These are phyloP conservation scores for Oryzaephilus surinamensis DNA, from an alignment of 1,140 invertebrate species.

Conservation along the genomic window DNA sequence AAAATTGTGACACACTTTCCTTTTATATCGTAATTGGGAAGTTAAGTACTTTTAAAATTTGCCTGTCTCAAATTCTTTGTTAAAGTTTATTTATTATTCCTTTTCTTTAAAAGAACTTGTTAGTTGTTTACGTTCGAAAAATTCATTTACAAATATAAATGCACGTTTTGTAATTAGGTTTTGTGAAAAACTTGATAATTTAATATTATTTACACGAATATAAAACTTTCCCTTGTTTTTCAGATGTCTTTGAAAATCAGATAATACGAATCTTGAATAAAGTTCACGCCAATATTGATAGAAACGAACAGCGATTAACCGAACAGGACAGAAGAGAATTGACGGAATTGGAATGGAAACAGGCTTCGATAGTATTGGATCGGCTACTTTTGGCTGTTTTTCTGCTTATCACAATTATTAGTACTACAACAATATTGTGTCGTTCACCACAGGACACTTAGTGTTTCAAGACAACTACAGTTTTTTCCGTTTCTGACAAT, in stretches of 20 bases:
- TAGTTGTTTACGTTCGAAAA: no score
- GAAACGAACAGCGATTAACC: slow-evolving; percentile 53
- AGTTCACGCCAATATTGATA: slow-evolving; percentile 60
- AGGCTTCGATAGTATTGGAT: slow-evolving; percentile 61
- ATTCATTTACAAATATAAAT: background rate
- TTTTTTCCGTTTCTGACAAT: background rate
- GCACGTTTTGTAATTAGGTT: background rate
- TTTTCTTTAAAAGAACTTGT: no score
- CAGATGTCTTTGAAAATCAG: slow-evolving; percentile 32
- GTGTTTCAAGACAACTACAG: background rate
- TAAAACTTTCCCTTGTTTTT: slow-evolving; percentile 16
- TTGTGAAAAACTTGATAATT: slow-evolving; percentile 1
- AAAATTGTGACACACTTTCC: no score
- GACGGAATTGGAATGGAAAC: slow-evolving; percentile 65
- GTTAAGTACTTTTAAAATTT: no score
- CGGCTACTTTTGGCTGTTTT: slow-evolving; percentile 58
- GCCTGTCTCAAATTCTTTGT: no score
- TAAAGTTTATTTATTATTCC: no score
- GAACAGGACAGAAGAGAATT: slow-evolving; percentile 57
- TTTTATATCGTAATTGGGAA: no score
- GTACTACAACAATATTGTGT: slow-evolving; percentile 51
- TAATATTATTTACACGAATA: no score
- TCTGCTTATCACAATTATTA: slow-evolving; percentile 51
- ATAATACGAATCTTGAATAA: slow-evolving; percentile 47
- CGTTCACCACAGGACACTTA: no score